These are phyloP conservation scores for Ochropacha duplaris DNA, from an alignment of 2,888 invertebrate species.

Conservation along the genomic window DNA sequence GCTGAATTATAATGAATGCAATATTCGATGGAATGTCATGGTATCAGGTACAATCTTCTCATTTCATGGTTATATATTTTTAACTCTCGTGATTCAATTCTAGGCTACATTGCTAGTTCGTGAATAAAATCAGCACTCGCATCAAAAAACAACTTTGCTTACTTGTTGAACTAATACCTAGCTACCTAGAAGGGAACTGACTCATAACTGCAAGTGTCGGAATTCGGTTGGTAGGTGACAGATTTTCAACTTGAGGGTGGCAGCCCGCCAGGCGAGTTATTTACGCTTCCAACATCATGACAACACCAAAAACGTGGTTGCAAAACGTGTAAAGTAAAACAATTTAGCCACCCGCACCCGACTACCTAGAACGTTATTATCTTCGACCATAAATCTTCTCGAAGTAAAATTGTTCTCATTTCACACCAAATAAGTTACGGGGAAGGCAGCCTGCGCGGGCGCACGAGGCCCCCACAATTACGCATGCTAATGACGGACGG, in stretches of 20 bases:
- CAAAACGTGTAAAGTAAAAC: conserved; percentile 23
- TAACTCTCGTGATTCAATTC: too few species aligned
- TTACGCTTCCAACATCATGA: background rate
- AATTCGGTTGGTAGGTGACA: too few species aligned
- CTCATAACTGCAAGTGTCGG: too few species aligned
- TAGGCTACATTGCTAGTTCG: too few species aligned
- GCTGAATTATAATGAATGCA: background rate
- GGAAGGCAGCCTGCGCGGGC: conserved; percentile 35
- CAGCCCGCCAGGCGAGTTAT: too few species aligned
- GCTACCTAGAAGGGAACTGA: too few species aligned
- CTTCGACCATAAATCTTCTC: conserved; percentile 62
- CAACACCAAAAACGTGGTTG: background rate
- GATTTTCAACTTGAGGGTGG: too few species aligned
- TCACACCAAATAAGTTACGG: conserved; percentile 77
- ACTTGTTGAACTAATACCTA: too few species aligned
- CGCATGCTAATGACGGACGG: conserved; percentile 59
- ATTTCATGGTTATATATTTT: too few species aligned
- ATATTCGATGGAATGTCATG: background rate
- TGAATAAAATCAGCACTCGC: too few species aligned
- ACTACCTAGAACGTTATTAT: conserved; percentile 54
- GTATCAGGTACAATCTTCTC: background rate
- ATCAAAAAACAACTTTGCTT: too few species aligned
- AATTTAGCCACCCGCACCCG: conserved; percentile 22
- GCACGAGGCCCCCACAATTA: conserved; percentile 51
- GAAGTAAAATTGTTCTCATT: conserved; percentile 72